Base-by-base conservation (phyloP, 1,140 invertebrate species). In the Aphaenogaster ashmeadi region DNA sequence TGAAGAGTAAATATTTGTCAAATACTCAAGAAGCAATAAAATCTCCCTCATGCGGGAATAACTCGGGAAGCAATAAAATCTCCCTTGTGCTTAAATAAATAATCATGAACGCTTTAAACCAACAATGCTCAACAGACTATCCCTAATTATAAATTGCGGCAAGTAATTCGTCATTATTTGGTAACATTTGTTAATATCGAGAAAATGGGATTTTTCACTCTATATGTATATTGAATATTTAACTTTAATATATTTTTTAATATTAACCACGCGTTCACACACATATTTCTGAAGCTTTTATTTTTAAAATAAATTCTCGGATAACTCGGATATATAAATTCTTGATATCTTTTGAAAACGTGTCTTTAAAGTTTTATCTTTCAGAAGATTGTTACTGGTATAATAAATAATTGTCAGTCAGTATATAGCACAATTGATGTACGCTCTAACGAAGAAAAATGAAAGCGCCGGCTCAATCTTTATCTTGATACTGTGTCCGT, bases 391-490 rank as follows among this genome's bases (percentile, higher is more conserved):
- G 8, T 44, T 54, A n/a, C 6, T 7, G 13, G 27, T 15, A 44
- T 58, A 74, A 83, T 69, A 44, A 69, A 69, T 69, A 81, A 54
- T 74, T 21, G 41, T 47, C 54, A 58, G 41, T 72, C 67, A 72
- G 7, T 21, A 7, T 11, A 15, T 9, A 38, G 38, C 44, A 38
- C 21, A 41, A 56, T 44, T 58, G 38, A 71, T 36, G 50, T 47
- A 33, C 41, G 27, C 27, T 47, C 38, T 83, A 72, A 83, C 33
- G 67, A 83, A 83, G 41, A 83, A 83, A 72, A 58, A 83, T 74
- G 80, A 36, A 72, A 74, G 47, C 38, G 21, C 21, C 4, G 9
- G 18, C 9, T 44, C 52, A 27, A 47, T 64, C 33, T 54, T 74
- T 47, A 72, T 47, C 80, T 44, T 36, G 54, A 72, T 74, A 74